These are phyloP conservation scores for Malurus melanocephalus DNA, from an alignment of 2,113 vertebrate species.

Conservation along the genomic window DNA sequence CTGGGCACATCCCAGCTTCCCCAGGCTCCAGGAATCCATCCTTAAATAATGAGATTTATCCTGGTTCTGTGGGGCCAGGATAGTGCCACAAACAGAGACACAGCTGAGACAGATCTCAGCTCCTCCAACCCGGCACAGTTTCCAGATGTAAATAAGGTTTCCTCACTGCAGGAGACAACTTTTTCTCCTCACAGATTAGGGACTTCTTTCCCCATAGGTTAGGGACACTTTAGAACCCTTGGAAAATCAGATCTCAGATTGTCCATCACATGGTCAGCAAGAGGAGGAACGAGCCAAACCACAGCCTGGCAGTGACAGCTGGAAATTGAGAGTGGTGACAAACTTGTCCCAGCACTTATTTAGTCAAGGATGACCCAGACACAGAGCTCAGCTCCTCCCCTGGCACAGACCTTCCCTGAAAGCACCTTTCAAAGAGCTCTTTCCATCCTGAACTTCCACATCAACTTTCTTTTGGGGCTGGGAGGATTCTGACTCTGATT, in stretches of 20 bases:
- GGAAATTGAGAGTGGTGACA: not conserved
- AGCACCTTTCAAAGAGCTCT: not conserved
- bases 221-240: not conserved
- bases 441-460: not conserved
- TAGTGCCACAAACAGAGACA: not conserved
- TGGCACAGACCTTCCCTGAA: not conserved
- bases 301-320: fast-evolving
- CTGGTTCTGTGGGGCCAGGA: not conserved
- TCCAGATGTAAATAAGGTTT: fast-evolving
- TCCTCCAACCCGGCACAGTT: not conserved
- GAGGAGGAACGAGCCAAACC: not conserved
- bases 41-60: fast-evolving
- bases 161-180: not conserved
- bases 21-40: not conserved
- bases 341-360: fast-evolving
- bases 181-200: fast-evolving
- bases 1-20: not conserved
- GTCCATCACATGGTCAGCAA: fast-evolving
- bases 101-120: not conserved
- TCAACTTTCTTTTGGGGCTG: not conserved
- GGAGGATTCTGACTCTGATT: not conserved
- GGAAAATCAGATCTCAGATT: not conserved
- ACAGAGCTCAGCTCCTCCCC: not conserved
- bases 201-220: not conserved
- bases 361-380: not conserved